phyloP scores from a whole-genome alignment of 2,888 invertebrate species.

The Drosophila pseudotakahashii region DNA sequence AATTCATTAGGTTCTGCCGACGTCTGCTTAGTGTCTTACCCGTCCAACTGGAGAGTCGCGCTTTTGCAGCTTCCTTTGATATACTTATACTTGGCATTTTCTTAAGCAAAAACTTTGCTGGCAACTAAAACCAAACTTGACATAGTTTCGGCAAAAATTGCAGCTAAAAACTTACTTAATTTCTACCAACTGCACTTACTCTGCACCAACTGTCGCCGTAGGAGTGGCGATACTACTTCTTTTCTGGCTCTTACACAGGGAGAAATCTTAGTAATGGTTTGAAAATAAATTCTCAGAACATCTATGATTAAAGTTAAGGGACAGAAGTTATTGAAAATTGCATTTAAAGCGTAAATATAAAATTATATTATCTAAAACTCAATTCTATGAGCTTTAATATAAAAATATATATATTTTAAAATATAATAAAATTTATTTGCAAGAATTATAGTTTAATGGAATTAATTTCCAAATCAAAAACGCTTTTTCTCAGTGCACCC shows the following conservation, averaged over 20 bases:
- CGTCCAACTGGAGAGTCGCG: constrained; percentile 10
- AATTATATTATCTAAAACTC: no score
- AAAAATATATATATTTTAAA: no score
- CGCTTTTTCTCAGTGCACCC: constrained; percentile 16
- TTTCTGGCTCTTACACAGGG: background rate
- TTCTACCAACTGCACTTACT: constrained; percentile 77
- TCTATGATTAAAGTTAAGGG: no score
- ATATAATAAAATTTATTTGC: no score
- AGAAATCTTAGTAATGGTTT: background rate
- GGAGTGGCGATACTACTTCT: constrained; percentile 8
- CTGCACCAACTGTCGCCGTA: constrained; percentile 66
- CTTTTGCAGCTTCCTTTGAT: constrained; percentile 56
- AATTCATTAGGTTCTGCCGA: constrained; percentile 68
- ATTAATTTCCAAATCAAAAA: background rate
- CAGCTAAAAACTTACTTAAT: constrained; percentile 79
- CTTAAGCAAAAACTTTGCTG: constrained; percentile 75
- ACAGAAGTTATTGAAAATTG: no score
- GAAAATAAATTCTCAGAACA: no score
- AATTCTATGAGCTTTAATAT: no score
- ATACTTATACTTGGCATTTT: constrained; percentile 71
- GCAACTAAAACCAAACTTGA: constrained; percentile 79
- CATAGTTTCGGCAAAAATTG: constrained; percentile 79
- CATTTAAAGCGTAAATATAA: no score
- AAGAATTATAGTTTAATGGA: no score
- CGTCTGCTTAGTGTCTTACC: constrained; percentile 42